Conservation (phyloP, 2,888 invertebrate genomes). For the Brachynemurus nebulosus region DNA sequence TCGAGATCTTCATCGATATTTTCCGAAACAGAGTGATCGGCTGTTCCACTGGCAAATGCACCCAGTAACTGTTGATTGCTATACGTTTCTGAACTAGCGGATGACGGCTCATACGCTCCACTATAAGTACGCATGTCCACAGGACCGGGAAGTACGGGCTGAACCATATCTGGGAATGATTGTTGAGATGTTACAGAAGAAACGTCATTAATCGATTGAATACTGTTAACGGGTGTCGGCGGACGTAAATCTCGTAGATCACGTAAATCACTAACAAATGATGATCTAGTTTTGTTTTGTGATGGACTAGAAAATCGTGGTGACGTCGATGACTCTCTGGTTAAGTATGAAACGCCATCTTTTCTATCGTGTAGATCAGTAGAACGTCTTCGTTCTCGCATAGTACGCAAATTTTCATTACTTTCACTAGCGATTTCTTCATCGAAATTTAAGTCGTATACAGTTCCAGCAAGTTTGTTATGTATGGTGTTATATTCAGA, state of each 20-base stretch:
- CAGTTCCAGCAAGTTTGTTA: conserved; percentile 71
- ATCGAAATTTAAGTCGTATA: conserved; percentile 74
- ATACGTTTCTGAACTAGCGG: conserved; percentile 43
- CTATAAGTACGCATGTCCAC: conserved; percentile 84
- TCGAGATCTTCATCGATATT: conserved; percentile 71
- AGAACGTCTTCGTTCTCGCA: conserved; percentile 65
- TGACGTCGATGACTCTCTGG: conserved; percentile 39
- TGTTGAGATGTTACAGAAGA: conserved; percentile 24
- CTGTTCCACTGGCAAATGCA: conserved; percentile 50
- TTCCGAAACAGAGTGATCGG: conserved; percentile 49
- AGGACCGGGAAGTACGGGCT: conserved; percentile 68
- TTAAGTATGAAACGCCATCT: conserved; percentile 36
- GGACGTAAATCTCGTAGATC: conserved; percentile 32
- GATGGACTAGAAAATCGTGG: conserved; percentile 41
- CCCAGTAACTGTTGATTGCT: conserved; percentile 45
- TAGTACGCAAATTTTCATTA: conserved; percentile 61
- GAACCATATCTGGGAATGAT: conserved; percentile 43
- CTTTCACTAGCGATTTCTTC: conserved; percentile 67
- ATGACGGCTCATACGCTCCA: conserved; percentile 41
- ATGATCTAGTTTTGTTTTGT: conserved; percentile 28
- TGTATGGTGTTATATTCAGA: conserved; percentile 54
- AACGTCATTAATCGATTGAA: conserved; percentile 17
- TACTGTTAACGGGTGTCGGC: conserved; percentile 34
- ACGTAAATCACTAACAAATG: conserved; percentile 31
- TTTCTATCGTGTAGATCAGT: conserved; percentile 50